Evolutionary conservation across 2,797 vertebrate genomes (phyloP).

Genomic region (Margarornis squamiger): DNA sequence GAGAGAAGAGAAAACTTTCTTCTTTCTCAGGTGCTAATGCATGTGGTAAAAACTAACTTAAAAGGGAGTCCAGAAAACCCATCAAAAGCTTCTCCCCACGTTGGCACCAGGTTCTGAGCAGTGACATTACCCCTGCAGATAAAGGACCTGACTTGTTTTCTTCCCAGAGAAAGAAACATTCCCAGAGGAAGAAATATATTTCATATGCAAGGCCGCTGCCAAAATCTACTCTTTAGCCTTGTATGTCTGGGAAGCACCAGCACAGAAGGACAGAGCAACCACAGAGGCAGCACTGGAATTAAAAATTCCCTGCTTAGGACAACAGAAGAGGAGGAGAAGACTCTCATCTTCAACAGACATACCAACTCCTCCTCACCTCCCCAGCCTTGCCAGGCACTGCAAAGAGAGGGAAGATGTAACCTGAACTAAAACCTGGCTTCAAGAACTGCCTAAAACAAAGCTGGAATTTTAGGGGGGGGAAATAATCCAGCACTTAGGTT

Average conservation of each 20-base stretch:
- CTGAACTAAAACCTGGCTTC: background rate
- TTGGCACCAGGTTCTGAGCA: background rate
- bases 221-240: background rate
- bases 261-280: background rate
- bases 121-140: background rate
- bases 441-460: background rate
- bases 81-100: background rate
- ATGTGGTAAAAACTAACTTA: background rate
- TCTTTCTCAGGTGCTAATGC: background rate
- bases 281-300: background rate
- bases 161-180: background rate
- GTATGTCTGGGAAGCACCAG: background rate
- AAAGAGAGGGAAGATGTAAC: background rate
- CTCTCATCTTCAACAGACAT: background rate
- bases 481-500: background rate
- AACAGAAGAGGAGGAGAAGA: background rate
- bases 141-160: background rate
- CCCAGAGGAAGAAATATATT: background rate
- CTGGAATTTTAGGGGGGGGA: background rate
- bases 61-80: background rate
- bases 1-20: background rate
- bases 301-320: background rate
- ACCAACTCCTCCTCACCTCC: background rate
- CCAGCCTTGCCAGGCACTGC: rapidly evolving
- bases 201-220: background rate